phyloP scores from a whole-genome alignment of 2,888 invertebrate genomes.

The Drosophila recens region DNA sequence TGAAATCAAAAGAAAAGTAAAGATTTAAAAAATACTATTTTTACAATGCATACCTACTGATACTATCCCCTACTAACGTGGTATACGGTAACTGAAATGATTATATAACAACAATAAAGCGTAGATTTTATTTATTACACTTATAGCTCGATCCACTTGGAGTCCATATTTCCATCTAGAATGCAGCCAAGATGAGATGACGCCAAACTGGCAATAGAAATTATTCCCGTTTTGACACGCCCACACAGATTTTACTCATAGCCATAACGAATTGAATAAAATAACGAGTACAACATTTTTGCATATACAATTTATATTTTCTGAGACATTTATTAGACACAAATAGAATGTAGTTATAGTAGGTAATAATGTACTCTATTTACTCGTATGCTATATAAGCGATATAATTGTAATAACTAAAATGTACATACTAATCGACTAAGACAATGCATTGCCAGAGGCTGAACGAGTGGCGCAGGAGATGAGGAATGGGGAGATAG shows the following conservation, averaged over 20 bases:
- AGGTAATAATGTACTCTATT: slow-evolving; percentile 54
- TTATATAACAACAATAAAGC: slow-evolving; percentile 13
- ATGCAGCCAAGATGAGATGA: slow-evolving; percentile 30
- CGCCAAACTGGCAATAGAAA: slow-evolving; percentile 22
- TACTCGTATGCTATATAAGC: slow-evolving; percentile 73
- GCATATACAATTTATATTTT: slow-evolving; percentile 76
- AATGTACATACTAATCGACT: slow-evolving; percentile 80
- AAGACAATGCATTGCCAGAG: slow-evolving; percentile 72
- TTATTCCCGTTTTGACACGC: slow-evolving; percentile 44
- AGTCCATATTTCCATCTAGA: slow-evolving; percentile 1
- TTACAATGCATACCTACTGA: not conserved
- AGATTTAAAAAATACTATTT: not conserved
- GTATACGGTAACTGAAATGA: not conserved
- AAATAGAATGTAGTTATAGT: slow-evolving; percentile 75
- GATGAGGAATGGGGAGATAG: not conserved
- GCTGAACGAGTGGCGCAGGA: slow-evolving; percentile 5
- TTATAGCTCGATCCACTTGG: slow-evolving; percentile 32
- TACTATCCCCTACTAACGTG: not conserved
- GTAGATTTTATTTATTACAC: slow-evolving; percentile 17
- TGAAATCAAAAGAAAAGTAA: not conserved
- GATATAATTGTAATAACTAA: slow-evolving; percentile 75
- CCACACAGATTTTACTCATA: slow-evolving; percentile 44
- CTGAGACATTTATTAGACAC: slow-evolving; percentile 83
- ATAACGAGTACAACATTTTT: slow-evolving; percentile 41
- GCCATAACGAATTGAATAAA: slow-evolving; percentile 3